Evolutionary conservation across 2,113 vertebrate species (phyloP).

Genomic region (Oryzias celebensis): DNA sequence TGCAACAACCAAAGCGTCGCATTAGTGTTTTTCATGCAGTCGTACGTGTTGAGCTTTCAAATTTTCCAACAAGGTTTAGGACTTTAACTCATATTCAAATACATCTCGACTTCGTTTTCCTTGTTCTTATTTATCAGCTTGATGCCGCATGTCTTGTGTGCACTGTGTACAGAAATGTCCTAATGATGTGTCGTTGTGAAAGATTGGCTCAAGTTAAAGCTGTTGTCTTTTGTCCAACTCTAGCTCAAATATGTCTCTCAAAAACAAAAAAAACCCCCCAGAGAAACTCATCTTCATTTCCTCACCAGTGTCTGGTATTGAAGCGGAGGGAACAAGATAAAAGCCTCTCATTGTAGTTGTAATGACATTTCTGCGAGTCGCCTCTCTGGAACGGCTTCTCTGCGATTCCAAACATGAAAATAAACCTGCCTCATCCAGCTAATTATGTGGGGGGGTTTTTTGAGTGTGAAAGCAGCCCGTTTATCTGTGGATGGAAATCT

Average conservation of each 20-base stretch:
- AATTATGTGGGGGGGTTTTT: conserved; percentile 21
- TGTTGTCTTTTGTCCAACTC: conserved; percentile 8
- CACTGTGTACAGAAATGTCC: no score
- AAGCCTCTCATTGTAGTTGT: conserved; percentile 21
- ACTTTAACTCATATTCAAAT: no score
- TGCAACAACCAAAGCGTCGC: no score
- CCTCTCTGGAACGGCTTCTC: conserved; percentile 25
- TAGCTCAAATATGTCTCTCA: conserved; percentile 13
- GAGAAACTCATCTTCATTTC: not conserved
- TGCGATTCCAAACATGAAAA: conserved; percentile 30
- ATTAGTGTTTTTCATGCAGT: no score
- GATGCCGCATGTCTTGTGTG: no score
- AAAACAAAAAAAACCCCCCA: not conserved
- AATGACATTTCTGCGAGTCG: conserved; percentile 26
- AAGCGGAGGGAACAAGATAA: conserved; percentile 19
- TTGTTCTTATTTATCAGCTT: no score
- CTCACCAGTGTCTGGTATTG: not conserved
- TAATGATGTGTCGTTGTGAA: no score
- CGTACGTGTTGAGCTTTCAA: no score
- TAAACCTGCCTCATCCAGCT: conserved; percentile 19
- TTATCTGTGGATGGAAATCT: conserved; percentile 31
- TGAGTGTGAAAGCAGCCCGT: conserved; percentile 20
- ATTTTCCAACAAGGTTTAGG: no score
- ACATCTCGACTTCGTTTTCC: no score
- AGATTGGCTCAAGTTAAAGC: no score